Conservation (phyloP, 2,797 vertebrate genomes). For the Enteromius radiatus region DNA sequence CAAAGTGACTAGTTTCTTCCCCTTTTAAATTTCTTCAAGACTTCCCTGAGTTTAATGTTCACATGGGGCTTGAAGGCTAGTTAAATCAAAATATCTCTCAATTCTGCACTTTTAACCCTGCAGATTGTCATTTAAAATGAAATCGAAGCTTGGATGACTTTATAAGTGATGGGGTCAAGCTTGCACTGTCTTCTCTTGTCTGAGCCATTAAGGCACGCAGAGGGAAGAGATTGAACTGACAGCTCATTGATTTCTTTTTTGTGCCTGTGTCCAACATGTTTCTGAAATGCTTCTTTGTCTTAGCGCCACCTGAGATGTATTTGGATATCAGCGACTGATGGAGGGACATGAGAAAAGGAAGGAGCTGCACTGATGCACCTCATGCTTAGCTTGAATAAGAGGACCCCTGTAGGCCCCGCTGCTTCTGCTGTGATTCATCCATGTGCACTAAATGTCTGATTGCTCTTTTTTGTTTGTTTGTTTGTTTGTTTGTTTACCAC, state of each 20-base stretch:
- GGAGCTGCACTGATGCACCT: neutral
- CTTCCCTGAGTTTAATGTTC: neutral
- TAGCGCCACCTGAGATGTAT: conserved; percentile 16
- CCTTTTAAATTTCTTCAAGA: neutral
- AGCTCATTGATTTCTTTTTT: conserved; percentile 55
- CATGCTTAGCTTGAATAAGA: conserved; percentile 3
- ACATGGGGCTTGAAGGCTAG: neutral
- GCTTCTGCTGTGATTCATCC: conserved; percentile 21
- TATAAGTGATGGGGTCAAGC: conserved; percentile 44
- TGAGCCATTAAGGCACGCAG: conserved; percentile 28
- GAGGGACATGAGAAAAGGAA: neutral
- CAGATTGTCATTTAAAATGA: conserved; percentile 40
- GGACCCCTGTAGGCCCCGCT: neutral
- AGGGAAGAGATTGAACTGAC: conserved; percentile 50
- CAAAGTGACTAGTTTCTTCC: neutral
- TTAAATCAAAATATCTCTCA: conserved; percentile 36
- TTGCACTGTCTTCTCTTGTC: neutral
- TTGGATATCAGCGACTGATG: conserved; percentile 26
- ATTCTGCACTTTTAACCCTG: conserved; percentile 17
- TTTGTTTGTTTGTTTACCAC: conserved; percentile 34
- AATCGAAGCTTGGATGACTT: conserved; percentile 45
- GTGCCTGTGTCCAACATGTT: conserved; percentile 42
- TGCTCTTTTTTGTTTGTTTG: too few relatives aligned
- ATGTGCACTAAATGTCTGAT: neutral
- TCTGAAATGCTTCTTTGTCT: conserved; percentile 36